Base-by-base conservation (phyloP, 2,888 invertebrate genomes). In the Patella pellucida region DNA sequence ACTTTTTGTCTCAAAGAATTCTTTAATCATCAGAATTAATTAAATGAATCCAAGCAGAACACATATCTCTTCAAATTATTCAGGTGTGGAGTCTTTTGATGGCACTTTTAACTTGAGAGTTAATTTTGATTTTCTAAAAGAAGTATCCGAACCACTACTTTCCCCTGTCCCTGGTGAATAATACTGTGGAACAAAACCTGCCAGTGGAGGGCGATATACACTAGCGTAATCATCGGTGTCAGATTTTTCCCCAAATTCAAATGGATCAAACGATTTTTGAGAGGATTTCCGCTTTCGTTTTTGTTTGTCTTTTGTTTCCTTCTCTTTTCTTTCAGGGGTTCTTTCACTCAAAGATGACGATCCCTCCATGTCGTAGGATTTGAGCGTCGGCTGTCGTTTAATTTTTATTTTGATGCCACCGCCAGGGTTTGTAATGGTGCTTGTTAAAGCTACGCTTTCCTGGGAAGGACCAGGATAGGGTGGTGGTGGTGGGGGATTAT, bases 341-440 rank as follows among this genome's bases (percentile, higher is more conserved):
- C 76, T 52, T 52, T 75, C 71, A n/a, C 19, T 19, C 1, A 16
- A 52, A 12, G 52, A 52, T 31, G 52, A 56, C 11, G 52, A 62
- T 7, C 68, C 62, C 4, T 72, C 72, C 4, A 67, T 72, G 15
- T 52, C 62, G 16, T 76, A 69, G 9, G 69, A 72, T 52, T 78
- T 74, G 5, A 51, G 72, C n/a, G 74, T 54, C 62, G 75, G 84
- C 51, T 82, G 76, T 78, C 84, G 84, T 62, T 82, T 86, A 62
- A 91, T 90, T 31, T 88, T 90, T 71, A 91, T 80, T 79, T 91
- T 91, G 71, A 91, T 90, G 15, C 91, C 91, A 54, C 86, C 83
- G 9, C 85, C 84, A 12, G 90, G 88, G 74, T 89, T 87, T 76
- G 84, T 86, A 19, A 89, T 84, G 0, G 87, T 88, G 56, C 87